A percentile compares a stretch with the other conserved stretches of the same genome.
These are phyloP conservation scores for Phyto melanocephala DNA, from an alignment of 2,888 invertebrate species.

Conservation along the genomic window DNA sequence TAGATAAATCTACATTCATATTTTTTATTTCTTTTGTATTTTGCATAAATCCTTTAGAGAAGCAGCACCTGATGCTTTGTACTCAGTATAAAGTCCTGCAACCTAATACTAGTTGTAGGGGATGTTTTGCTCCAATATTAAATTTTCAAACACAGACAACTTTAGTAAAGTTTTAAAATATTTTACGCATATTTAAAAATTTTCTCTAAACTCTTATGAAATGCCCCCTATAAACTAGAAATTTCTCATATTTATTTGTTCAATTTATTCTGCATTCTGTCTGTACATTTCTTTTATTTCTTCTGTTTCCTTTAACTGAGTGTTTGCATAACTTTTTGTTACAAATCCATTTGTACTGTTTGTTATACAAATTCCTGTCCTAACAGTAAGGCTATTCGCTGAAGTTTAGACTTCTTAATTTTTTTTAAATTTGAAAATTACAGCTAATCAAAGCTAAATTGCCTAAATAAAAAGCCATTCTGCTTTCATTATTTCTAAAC, in stretches of 20 bases:
- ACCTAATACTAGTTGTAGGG: not conserved
- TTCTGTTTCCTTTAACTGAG: slow-evolving; percentile 30
- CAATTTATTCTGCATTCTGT: slow-evolving; percentile 32
- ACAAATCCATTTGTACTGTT: slow-evolving; percentile 49
- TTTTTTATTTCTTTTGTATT: not conserved
- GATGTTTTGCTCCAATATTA: not conserved
- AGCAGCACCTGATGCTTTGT: slow-evolving; percentile 73
- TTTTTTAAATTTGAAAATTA: not conserved
- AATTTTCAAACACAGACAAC: too few relatives aligned
- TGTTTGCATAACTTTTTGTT: slow-evolving; percentile 44
- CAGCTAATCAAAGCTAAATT: not conserved
- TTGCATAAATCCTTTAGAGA: slow-evolving; percentile 12
- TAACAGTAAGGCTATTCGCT: slow-evolving; percentile 13
- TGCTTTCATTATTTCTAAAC: not conserved
- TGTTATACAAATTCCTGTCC: slow-evolving; percentile 27
- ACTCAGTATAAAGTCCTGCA: slow-evolving; percentile 18
- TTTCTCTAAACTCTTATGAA: not conserved
- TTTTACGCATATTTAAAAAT: not conserved
- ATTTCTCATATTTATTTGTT: slow-evolving; percentile 25
- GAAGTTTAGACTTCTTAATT: not conserved
- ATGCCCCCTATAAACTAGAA: not conserved
- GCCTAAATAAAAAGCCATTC: not conserved
- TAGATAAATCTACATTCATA: slow-evolving; percentile 43
- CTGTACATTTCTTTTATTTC: slow-evolving; percentile 8
- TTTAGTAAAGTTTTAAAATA: not conserved